A percentile compares a stretch with the other conserved stretches of the same genome.
Conservation (phyloP, 35 echinoderm and acorn worm species). For the Chiridota heheva region DNA sequence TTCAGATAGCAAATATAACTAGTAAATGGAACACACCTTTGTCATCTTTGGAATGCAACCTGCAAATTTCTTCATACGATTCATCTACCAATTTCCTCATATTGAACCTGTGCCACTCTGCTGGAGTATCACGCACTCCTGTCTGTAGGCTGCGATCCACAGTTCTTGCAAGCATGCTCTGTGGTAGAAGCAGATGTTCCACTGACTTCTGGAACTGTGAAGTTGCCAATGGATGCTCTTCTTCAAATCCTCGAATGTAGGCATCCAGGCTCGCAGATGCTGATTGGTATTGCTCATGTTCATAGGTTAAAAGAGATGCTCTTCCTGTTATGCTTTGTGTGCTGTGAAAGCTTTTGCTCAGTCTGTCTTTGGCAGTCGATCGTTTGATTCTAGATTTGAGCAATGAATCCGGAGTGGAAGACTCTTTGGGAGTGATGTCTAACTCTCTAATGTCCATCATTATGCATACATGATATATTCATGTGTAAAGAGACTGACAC, state of each 20-base stretch:
- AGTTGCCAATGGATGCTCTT: slow-evolving; percentile 20
- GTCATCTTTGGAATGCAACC: too few relatives aligned
- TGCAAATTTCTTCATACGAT: slow-evolving; percentile 41
- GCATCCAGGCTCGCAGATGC: slow-evolving; percentile 48
- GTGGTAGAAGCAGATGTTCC: slow-evolving; percentile 26
- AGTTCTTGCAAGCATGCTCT: slow-evolving; percentile 32
- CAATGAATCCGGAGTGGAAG: too few relatives aligned
- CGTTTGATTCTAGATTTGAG: too few relatives aligned
- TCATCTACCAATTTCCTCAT: slow-evolving; percentile 42
- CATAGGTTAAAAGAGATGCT: slow-evolving; percentile 32
- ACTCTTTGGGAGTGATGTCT: too few relatives aligned
- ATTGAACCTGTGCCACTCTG: slow-evolving; percentile 26
- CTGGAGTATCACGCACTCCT: slow-evolving; percentile 14
- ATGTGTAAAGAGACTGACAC: too few relatives aligned
- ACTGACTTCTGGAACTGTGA: slow-evolving; percentile 1
- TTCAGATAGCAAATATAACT: too few relatives aligned
- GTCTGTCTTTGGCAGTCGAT: too few relatives aligned
- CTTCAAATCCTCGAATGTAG: slow-evolving; percentile 53
- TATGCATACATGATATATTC: too few relatives aligned
- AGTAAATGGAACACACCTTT: too few relatives aligned
- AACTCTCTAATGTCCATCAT: too few relatives aligned
- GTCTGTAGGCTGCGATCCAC: slow-evolving; percentile 41
- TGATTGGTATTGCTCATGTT: slow-evolving; percentile 38
- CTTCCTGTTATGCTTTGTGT: slow-evolving; percentile 49
- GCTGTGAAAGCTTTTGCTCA: slow-evolving; percentile 43